Evolutionary conservation across 2,797 vertebrate species (phyloP).

Genomic region (Loriculus beryllinus): DNA sequence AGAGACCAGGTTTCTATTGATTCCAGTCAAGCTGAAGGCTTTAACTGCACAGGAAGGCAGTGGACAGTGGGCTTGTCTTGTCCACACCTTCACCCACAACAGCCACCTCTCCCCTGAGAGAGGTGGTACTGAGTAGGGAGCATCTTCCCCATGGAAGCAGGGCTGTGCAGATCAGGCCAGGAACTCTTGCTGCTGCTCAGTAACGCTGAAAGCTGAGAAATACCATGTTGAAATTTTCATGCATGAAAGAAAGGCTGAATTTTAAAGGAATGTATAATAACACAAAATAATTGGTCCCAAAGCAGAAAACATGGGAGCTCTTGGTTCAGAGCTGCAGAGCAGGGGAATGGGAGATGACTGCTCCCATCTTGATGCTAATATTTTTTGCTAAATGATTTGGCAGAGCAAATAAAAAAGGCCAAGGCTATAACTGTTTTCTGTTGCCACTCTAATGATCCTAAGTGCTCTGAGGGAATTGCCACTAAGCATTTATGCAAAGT

Average conservation of each 20-base stretch:
- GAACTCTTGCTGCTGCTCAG: background rate
- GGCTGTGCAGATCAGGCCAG: background rate
- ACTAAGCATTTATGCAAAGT: background rate
- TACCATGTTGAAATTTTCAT: background rate
- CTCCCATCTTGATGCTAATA: background rate
- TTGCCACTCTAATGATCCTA: background rate
- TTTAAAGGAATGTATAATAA: background rate
- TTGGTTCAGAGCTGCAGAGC: background rate
- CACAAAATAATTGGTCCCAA: background rate
- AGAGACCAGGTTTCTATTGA: background rate
- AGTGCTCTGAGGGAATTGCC: background rate
- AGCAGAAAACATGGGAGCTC: background rate
- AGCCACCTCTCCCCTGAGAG: fast-evolving
- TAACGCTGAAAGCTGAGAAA: background rate
- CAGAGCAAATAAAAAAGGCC: background rate
- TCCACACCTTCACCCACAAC: background rate
- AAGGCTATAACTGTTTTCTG: background rate
- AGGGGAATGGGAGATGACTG: background rate
- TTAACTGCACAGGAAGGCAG: background rate
- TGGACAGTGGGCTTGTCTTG: background rate
- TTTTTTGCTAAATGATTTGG: background rate
- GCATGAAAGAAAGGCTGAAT: background rate
- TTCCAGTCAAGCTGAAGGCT: background rate
- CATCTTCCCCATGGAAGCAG: background rate
- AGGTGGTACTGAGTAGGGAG: background rate